Conservation (phyloP, 2,113 vertebrate species). For the Coryphaenoides rupestris region DNA sequence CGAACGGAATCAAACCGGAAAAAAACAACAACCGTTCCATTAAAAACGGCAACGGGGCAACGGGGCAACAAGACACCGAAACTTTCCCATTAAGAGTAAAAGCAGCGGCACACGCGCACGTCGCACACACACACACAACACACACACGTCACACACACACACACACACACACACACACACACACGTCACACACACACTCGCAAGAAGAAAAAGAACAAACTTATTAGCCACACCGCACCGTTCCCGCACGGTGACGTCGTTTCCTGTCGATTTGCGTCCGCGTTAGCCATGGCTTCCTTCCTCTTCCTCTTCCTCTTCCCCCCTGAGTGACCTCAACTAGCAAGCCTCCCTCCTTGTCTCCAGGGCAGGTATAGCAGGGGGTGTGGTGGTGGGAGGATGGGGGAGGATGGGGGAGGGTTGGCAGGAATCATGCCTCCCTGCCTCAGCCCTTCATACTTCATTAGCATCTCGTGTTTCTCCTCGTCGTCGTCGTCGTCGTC, state of each 20-base stretch:
- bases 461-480: slow-evolving; percentile 58
- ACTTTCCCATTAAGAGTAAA: slow-evolving; percentile 27
- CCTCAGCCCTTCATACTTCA: slow-evolving; percentile 68
- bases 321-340: not conserved
- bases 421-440: slow-evolving; percentile 55
- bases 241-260: not conserved
- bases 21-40: too few relatives aligned
- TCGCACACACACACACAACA: not conserved
- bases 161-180: slow-evolving; percentile 1
- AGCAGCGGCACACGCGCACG: not conserved
- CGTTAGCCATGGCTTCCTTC: not conserved
- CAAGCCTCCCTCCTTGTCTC: slow-evolving; percentile 26
- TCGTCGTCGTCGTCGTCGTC: slow-evolving; percentile 19
- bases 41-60: slow-evolving; percentile 17
- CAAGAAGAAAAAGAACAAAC: not conserved
- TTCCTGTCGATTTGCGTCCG: slow-evolving; percentile 7
- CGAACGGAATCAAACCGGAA: slow-evolving; percentile 25
- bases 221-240: not conserved
- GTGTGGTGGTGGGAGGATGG: slow-evolving; percentile 14
- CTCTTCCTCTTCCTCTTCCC: slow-evolving; percentile 5
- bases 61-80: slow-evolving; percentile 9
- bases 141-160: not conserved
- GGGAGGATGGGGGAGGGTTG: too few relatives aligned
- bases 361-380: slow-evolving; percentile 41
- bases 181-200: not conserved